Evolutionary conservation across 1,140 invertebrate species (phyloP).

Genomic region (Glossosoma conforme): DNA sequence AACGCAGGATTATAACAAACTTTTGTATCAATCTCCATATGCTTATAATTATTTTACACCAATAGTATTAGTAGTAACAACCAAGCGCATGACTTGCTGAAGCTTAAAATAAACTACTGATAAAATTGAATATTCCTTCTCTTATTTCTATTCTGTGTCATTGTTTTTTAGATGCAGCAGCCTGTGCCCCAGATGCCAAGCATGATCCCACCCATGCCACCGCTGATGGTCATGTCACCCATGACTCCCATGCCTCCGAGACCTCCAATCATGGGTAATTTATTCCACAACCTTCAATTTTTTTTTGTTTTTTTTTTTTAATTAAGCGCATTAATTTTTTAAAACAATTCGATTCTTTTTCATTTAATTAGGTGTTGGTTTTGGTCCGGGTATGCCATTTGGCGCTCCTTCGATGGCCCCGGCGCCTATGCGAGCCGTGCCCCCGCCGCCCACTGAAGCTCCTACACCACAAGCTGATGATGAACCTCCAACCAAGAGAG

Average conservation of each 20-base stretch:
- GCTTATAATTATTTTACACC: too few relatives aligned
- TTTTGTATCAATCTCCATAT: too few relatives aligned
- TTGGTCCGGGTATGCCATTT: constrained; percentile 9
- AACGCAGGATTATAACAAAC: too few relatives aligned
- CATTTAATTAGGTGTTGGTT: constrained; percentile 6
- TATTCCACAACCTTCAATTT: too few relatives aligned
- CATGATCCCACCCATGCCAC: constrained; percentile 64
- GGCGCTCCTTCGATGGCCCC: constrained; percentile 16
- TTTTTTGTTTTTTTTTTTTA: too few relatives aligned
- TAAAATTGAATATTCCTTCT: too few relatives aligned
- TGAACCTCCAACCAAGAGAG: constrained; percentile 82
- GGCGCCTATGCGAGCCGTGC: constrained; percentile 15
- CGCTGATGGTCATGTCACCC: constrained; percentile 46
- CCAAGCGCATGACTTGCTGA: too few relatives aligned
- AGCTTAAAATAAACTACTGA: too few relatives aligned
- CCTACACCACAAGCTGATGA: constrained; percentile 60
- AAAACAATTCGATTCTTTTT: neutral
- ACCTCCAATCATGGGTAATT: constrained; percentile 24
- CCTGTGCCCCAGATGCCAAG: constrained; percentile 52
- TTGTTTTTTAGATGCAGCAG: constrained; percentile 33
- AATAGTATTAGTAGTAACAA: too few relatives aligned
- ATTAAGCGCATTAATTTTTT: neutral
- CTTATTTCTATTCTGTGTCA: too few relatives aligned
- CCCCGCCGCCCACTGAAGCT: constrained; percentile 42
- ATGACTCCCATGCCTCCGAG: constrained; percentile 41